Conservation (phyloP, 2,888 invertebrate species). For the Dorcus parallelipipedus region DNA sequence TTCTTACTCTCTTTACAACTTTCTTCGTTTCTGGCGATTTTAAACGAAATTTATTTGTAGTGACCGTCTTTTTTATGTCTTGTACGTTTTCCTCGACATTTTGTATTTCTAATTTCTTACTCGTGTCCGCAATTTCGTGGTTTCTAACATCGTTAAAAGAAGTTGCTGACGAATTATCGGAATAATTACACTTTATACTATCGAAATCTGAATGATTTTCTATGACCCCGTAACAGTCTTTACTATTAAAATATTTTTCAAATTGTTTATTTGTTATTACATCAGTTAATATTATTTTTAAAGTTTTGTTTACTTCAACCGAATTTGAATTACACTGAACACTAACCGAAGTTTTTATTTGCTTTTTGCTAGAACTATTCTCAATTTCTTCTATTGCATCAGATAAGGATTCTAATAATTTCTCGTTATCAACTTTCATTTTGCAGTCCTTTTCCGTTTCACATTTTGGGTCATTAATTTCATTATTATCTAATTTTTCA, state of each 20-base stretch:
- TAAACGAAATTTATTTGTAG: constrained; percentile 6
- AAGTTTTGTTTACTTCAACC: constrained; percentile 27
- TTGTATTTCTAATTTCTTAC: too few species aligned
- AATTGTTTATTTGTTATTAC: constrained; percentile 34
- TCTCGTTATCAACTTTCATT: neutral
- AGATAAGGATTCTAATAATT: constrained; percentile 4
- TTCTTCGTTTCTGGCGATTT: constrained; percentile 5
- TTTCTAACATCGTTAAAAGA: too few species aligned
- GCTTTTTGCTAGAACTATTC: constrained; percentile 14
- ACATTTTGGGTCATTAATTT: neutral
- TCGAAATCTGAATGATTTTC: constrained; percentile 8
- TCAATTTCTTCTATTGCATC: constrained; percentile 11
- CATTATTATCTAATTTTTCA: neutral
- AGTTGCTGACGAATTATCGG: neutral
- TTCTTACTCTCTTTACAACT: neutral
- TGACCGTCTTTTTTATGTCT: too few species aligned
- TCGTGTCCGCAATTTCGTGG: too few species aligned
- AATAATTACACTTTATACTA: neutral
- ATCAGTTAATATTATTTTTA: constrained; percentile 40
- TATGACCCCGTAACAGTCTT: neutral
- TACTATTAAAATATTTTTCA: constrained; percentile 14
- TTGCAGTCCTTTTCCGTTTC: too few species aligned
- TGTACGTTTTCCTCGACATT: too few species aligned
- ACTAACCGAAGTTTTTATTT: neutral
- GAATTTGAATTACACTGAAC: constrained; percentile 12